Conservation (phyloP, 2,113 vertebrate genomes). For the Cyanoramphus novaezelandiae region DNA sequence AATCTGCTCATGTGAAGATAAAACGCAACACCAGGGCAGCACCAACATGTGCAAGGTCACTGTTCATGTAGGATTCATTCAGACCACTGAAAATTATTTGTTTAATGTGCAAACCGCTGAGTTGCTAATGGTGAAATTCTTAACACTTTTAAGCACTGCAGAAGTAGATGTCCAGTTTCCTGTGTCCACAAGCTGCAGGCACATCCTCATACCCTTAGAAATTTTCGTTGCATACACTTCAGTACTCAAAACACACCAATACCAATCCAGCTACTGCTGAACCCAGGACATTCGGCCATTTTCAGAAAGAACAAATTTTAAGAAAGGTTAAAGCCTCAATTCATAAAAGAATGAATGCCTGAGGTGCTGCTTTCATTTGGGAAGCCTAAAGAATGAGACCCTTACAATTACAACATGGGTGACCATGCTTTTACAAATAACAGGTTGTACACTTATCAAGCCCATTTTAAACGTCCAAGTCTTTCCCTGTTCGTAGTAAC, state of each 20-base stretch:
- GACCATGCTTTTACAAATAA: not conserved
- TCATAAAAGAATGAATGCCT: not conserved
- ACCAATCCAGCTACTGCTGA: too few species aligned
- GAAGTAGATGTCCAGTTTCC: not conserved
- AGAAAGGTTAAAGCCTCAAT: not conserved
- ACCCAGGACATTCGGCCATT: not conserved
- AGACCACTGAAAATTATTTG: conserved; percentile 26
- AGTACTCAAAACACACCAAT: not conserved
- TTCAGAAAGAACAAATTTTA: not conserved
- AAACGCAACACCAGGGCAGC: conserved; percentile 6
- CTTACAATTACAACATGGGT: not conserved
- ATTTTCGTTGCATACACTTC: not conserved
- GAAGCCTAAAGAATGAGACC: not conserved
- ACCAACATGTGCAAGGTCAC: conserved; percentile 41
- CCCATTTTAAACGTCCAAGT: not conserved
- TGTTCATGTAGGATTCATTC: not conserved
- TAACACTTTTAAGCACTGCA: not conserved
- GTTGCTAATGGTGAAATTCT: not conserved
- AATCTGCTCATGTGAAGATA: conserved; percentile 38
- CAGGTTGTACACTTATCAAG: not conserved
- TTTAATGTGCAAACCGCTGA: conserved; percentile 17
- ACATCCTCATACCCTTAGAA: not conserved
- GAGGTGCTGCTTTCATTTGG: not conserved
- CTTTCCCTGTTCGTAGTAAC: not conserved
- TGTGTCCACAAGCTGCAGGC: not conserved